Conservation (phyloP, 2,113 vertebrate genomes). For the Sitta europaea region DNA sequence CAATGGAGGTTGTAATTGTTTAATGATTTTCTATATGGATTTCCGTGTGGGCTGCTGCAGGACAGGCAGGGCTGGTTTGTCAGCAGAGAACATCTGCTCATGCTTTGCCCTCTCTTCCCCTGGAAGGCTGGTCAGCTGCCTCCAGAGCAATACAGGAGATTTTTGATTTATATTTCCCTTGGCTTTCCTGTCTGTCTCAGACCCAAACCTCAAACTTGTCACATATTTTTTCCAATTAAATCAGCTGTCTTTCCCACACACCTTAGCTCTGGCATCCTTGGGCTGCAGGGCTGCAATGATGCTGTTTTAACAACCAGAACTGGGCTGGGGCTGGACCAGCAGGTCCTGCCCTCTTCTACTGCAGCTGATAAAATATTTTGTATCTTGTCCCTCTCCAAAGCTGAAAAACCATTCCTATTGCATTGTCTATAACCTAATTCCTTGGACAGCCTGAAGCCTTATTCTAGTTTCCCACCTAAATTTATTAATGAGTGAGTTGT, state of each 20-base stretch:
- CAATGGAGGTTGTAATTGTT: slow-evolving; percentile 27
- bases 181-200: not conserved
- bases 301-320: not conserved
- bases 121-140: not conserved
- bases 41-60: not conserved
- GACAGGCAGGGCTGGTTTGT: not conserved
- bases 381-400: not conserved
- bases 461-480: not conserved
- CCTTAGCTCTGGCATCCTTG: not conserved
- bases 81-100: not conserved
- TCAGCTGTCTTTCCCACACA: not conserved
- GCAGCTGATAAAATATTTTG: not conserved
- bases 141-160: not conserved
- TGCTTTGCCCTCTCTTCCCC: not conserved
- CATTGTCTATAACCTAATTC: not conserved
- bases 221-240: not conserved
- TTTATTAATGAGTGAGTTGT: not conserved
- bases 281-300: not conserved
- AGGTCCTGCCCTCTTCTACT: not conserved
- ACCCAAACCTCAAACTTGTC: not conserved
- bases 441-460: not conserved
- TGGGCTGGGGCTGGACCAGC: not conserved
- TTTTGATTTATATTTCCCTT: not conserved
- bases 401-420: not conserved
- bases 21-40: slow-evolving; percentile 48